Conservation (phyloP, 2,797 vertebrate genomes). For the Melanotaenia trifasciata region DNA sequence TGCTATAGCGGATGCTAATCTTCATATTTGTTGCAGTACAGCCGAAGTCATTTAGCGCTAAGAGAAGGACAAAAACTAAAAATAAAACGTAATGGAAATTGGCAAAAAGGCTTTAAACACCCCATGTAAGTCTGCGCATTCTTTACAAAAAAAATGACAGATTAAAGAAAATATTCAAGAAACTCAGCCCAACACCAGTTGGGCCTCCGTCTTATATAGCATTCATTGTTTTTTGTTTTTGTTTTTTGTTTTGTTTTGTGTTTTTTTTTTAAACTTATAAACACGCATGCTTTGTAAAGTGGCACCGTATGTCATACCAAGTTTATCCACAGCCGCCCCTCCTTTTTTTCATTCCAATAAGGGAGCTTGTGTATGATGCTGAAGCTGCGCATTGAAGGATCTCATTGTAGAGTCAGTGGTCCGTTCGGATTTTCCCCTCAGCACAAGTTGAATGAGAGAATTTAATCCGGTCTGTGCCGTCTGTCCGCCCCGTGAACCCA, state of each 20-base stretch:
- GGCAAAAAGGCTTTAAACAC: not conserved
- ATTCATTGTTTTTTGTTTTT: not conserved
- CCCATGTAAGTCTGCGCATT: not conserved
- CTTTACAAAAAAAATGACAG: not conserved
- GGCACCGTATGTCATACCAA: conserved; percentile 6
- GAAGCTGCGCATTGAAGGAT: conserved; percentile 22
- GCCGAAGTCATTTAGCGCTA: not conserved
- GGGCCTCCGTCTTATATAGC: not conserved
- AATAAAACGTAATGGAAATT: not conserved
- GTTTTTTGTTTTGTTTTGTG: too few relatives aligned
- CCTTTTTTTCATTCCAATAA: not conserved
- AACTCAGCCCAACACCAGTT: not conserved
- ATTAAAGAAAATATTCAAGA: not conserved
- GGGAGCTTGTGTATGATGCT: conserved; percentile 5
- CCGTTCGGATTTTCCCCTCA: conserved; percentile 42
- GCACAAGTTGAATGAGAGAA: conserved; percentile 44
- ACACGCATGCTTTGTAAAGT: conserved; percentile 6
- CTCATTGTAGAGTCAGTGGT: conserved; percentile 8
- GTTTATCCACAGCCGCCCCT: conserved; percentile 6
- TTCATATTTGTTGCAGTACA: not conserved
- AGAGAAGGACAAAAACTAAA: not conserved
- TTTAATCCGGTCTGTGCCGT: conserved; percentile 65
- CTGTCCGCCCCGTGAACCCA: conserved; percentile 76
- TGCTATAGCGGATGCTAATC: not conserved
- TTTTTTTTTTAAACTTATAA: not conserved